Evolutionary conservation across 1,140 invertebrate genomes (phyloP).

Genomic region (Drosophila littoralis): DNA sequence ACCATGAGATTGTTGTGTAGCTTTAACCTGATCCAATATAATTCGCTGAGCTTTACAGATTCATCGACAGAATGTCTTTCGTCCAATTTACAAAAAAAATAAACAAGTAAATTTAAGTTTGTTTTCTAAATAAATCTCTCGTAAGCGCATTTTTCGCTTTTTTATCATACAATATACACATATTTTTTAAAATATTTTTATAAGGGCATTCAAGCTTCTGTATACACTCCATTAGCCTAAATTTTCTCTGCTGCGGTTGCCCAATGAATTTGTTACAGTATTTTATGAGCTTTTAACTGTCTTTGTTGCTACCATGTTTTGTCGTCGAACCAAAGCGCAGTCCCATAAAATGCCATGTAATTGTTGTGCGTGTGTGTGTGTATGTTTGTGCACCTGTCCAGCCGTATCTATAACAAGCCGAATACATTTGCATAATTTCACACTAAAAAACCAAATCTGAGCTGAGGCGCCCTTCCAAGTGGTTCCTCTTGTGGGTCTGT

Average conservation of each 20-base stretch:
- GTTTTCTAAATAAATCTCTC: too few relatives aligned
- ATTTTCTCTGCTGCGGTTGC: conserved; percentile 39
- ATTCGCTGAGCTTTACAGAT: too few relatives aligned
- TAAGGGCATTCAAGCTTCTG: conserved; percentile 35
- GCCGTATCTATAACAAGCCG: conserved; percentile 55
- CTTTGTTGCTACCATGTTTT: conserved; percentile 77
- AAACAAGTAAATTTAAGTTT: too few relatives aligned
- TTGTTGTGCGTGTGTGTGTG: conserved; percentile 45
- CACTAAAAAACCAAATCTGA: conserved; percentile 53
- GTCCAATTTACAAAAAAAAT: too few relatives aligned
- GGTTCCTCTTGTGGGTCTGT: conserved; percentile 6
- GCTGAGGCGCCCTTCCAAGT: conserved; percentile 42
- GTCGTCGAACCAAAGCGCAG: conserved; percentile 51
- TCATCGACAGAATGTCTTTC: too few relatives aligned
- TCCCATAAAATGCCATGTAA: conserved; percentile 61
- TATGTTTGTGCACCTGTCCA: conserved; percentile 55
- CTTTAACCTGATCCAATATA: too few relatives aligned
- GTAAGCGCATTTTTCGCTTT: too few relatives aligned
- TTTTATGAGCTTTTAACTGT: conserved; percentile 79
- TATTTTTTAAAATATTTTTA: neutral
- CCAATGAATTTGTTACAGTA: conserved; percentile 79
- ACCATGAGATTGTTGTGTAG: too few relatives aligned
- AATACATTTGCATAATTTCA: conserved; percentile 75
- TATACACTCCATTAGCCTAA: conserved; percentile 1
- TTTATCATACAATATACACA: too few relatives aligned